These are phyloP conservation scores for Lithophane socia DNA, from an alignment of 2,888 invertebrate genomes.

Conservation along the genomic window DNA sequence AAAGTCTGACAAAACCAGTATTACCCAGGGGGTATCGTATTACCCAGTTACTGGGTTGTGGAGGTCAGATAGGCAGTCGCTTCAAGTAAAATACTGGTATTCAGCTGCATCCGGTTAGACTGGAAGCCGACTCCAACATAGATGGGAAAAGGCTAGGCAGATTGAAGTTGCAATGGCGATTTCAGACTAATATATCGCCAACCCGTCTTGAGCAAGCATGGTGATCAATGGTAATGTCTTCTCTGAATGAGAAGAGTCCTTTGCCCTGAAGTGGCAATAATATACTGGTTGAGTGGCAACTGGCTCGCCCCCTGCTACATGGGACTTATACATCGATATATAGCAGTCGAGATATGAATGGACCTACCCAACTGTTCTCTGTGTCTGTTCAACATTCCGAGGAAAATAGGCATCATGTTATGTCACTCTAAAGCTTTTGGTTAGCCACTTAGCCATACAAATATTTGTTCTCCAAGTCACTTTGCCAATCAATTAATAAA, in stretches of 20 bases:
- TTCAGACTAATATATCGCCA: background rate
- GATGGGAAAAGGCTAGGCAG: too few species aligned
- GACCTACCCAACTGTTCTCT: background rate
- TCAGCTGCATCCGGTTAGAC: too few species aligned
- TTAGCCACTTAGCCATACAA: conserved; percentile 20
- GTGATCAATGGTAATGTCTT: background rate
- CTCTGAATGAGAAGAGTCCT: background rate
- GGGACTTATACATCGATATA: background rate
- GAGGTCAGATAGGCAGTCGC: too few species aligned
- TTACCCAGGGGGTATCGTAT: too few species aligned
- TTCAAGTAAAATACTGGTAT: too few species aligned
- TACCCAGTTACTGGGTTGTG: too few species aligned
- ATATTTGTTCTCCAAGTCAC: conserved; percentile 14
- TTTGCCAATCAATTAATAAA: conserved; percentile 23
- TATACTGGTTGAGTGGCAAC: background rate
- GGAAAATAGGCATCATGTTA: background rate
- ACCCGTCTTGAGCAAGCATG: background rate
- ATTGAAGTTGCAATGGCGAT: background rate
- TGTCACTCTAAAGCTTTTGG: conserved; percentile 8
- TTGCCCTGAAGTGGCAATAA: background rate
- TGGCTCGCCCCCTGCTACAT: too few species aligned
- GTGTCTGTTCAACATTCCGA: background rate
- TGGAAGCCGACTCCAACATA: too few species aligned
- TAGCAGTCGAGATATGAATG: background rate
- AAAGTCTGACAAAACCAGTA: too few species aligned